Evolutionary conservation across 2,888 invertebrate genomes (phyloP).

Genomic region (Emmelina monodactyla): DNA sequence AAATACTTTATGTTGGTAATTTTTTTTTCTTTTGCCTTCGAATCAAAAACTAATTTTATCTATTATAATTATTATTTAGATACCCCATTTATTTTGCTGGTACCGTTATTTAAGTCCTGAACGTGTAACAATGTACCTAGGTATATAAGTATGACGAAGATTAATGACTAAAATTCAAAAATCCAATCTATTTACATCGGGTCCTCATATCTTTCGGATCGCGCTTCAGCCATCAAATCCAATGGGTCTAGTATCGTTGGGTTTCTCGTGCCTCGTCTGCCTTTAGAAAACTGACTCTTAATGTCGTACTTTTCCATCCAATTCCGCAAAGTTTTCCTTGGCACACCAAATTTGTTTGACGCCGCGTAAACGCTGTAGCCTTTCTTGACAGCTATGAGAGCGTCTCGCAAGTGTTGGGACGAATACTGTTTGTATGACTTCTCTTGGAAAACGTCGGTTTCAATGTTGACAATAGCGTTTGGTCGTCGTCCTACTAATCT

Average conservation of each 20-base stretch:
- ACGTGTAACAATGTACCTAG: too few species aligned
- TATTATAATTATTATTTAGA: too few species aligned
- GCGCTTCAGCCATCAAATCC: slow-evolving; percentile 38
- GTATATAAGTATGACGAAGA: too few species aligned
- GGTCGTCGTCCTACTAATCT: slow-evolving; percentile 49
- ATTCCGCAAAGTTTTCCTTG: slow-evolving; percentile 61
- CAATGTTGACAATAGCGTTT: slow-evolving; percentile 53
- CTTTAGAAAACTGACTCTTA: slow-evolving; percentile 61
- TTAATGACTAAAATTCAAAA: slow-evolving; percentile 12
- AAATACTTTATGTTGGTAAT: too few species aligned
- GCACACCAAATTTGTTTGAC: slow-evolving; percentile 63
- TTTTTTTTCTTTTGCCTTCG: too few species aligned
- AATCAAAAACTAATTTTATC: too few species aligned
- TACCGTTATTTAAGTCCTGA: too few species aligned
- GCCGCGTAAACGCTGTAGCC: slow-evolving; percentile 65
- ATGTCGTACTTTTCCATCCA: slow-evolving; percentile 68
- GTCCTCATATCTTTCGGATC: slow-evolving; percentile 39
- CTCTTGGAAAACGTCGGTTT: slow-evolving; percentile 57
- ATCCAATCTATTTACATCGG: slow-evolving; percentile 3
- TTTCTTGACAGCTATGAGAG: slow-evolving; percentile 56
- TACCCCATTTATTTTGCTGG: too few species aligned
- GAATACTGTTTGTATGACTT: slow-evolving; percentile 62
- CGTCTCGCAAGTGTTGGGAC: slow-evolving; percentile 55
- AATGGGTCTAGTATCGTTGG: slow-evolving; percentile 45
- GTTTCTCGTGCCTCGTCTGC: slow-evolving; percentile 43